Percentiles rank a stretch among this genome's conserved stretches.
Conservation (phyloP, 2,113 vertebrate genomes). For the Bungarus multicinctus region DNA sequence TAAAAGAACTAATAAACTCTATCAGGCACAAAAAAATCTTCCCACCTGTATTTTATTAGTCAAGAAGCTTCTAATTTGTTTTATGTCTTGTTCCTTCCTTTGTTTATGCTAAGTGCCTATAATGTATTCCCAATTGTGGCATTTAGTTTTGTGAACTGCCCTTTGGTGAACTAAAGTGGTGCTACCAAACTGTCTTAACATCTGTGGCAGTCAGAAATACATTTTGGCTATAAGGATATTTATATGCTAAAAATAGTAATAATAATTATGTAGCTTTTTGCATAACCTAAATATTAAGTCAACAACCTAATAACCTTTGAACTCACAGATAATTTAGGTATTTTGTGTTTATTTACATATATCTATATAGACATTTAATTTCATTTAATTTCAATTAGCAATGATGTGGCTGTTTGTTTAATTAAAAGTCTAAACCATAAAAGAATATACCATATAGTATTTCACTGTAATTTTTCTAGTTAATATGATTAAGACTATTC, state of each 20-base stretch:
- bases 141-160: conserved; percentile 26
- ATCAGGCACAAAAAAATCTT: neutral
- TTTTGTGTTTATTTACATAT: conserved; percentile 21
- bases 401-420: conserved; percentile 14
- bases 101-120: conserved; percentile 14
- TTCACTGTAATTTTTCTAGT: neutral
- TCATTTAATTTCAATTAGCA: neutral
- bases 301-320: neutral
- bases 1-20: neutral
- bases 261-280: conserved; percentile 7
- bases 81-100: conserved; percentile 4
- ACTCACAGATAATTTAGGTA: neutral
- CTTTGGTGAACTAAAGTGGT: conserved; percentile 22
- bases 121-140: neutral
- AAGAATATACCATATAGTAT: neutral
- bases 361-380: conserved; percentile 1
- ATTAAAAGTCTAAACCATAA: conserved; percentile 25
- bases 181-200: neutral
- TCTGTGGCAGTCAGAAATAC: neutral
- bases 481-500: conserved; percentile 3
- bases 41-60: neutral
- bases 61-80: conserved; percentile 2
- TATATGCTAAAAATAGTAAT: neutral
- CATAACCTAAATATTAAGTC: conserved; percentile 6
- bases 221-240: neutral